These are phyloP conservation scores for Mesochorus sp. DNA, from an alignment of 2,888 invertebrate species.

Conservation along the genomic window DNA sequence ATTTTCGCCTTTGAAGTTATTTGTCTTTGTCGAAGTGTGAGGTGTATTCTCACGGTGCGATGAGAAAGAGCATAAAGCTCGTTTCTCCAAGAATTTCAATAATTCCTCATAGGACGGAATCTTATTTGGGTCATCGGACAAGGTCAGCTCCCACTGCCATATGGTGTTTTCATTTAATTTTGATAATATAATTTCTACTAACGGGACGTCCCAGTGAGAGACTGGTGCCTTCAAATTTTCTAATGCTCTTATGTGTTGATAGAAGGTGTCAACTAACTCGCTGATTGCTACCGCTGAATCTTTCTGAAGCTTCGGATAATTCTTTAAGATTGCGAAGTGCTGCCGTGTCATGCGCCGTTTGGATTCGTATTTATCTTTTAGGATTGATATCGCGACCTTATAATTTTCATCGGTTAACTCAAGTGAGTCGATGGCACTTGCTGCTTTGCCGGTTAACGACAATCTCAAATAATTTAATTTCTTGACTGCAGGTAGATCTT, in stretches of 20 bases:
- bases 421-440: neutral
- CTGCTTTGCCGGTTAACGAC: neutral
- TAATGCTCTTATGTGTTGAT: conserved; percentile 25
- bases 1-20: too few relatives aligned
- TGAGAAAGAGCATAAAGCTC: conserved; percentile 30
- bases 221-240: conserved; percentile 39
- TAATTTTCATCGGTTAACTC: neutral
- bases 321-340: neutral
- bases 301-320: conserved; percentile 4
- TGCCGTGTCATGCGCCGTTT: neutral
- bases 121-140: neutral
- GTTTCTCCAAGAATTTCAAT: conserved; percentile 28
- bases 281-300: neutral
- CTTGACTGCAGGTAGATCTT: too few relatives aligned
- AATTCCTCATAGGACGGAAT: conserved; percentile 8
- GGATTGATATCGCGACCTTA: neutral
- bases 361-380: conserved; percentile 5
- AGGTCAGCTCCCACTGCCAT: conserved; percentile 38
- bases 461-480: neutral
- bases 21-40: too few relatives aligned
- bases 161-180: conserved; percentile 23
- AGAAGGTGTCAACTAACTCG: conserved; percentile 10
- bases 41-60: too few relatives aligned
- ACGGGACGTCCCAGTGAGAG: conserved; percentile 24
- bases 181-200: conserved; percentile 29